These are phyloP conservation scores for Epicauta chinensis DNA, from an alignment of 1,140 invertebrate species.

Conservation along the genomic window DNA sequence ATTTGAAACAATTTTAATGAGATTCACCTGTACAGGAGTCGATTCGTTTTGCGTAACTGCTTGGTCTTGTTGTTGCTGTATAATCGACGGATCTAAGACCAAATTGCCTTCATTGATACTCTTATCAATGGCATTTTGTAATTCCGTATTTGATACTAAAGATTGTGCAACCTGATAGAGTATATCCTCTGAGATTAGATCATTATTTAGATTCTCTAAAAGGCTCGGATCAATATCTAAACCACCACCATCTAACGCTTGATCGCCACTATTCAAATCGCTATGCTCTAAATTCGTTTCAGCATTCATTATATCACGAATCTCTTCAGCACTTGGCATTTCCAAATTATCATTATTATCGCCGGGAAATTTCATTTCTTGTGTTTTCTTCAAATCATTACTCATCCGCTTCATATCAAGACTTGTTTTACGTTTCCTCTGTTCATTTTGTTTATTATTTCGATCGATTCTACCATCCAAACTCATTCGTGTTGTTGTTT, in stretches of 20 bases:
- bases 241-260: slow-evolving; percentile 28
- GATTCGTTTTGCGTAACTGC: slow-evolving; percentile 7
- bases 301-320: slow-evolving; percentile 31
- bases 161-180: slow-evolving; percentile 58
- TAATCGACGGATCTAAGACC: slow-evolving; percentile 29
- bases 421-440: slow-evolving; percentile 8
- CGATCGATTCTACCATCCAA: slow-evolving; percentile 21
- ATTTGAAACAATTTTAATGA: not conserved
- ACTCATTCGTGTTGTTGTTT: slow-evolving; percentile 19
- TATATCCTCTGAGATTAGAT: slow-evolving; percentile 59
- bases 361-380: not conserved
- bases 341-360: not conserved
- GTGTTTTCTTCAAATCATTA: slow-evolving; percentile 6
- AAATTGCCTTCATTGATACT: slow-evolving; percentile 47
- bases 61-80: slow-evolving; percentile 13
- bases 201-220: slow-evolving; percentile 47
- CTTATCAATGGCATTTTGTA: slow-evolving; percentile 62
- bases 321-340: slow-evolving; percentile 20
- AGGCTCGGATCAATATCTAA: slow-evolving; percentile 43
- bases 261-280: slow-evolving; percentile 16
- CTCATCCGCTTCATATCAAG: not conserved
- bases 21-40: slow-evolving; percentile 13
- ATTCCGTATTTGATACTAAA: slow-evolving; percentile 57
- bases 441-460: slow-evolving; percentile 5
- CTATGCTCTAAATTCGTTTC: not conserved